Conservation (phyloP, 2,797 vertebrate species). For the Moxostoma hubbsi region DNA sequence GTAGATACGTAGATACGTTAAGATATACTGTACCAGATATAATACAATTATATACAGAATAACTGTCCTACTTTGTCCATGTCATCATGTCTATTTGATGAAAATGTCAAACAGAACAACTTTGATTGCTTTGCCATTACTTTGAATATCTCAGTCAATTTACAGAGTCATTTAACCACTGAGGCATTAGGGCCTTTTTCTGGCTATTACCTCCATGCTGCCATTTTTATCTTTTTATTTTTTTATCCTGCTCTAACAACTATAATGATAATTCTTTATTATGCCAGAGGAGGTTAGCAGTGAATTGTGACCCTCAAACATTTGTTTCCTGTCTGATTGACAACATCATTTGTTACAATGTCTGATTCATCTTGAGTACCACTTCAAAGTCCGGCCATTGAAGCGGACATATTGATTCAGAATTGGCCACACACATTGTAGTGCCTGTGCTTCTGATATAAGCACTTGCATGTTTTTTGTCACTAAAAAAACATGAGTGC, state of each 20-base stretch:
- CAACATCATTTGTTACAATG: slow-evolving; percentile 7
- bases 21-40: too few relatives aligned
- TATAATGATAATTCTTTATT: slow-evolving; percentile 23
- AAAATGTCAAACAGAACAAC: slow-evolving; percentile 7
- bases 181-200: neutral
- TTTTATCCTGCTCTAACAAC: slow-evolving; percentile 7
- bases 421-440: slow-evolving; percentile 15
- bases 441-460: neutral
- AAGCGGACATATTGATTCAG: slow-evolving; percentile 2
- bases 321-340: slow-evolving; percentile 39
- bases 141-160: neutral
- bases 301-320: slow-evolving; percentile 35
- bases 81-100: neutral
- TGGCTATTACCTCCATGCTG: slow-evolving; percentile 9
- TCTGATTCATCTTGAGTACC: slow-evolving; percentile 14
- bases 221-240: slow-evolving; percentile 26
- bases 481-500: neutral
- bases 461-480: neutral
- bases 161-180: neutral
- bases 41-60: neutral
- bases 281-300: slow-evolving; percentile 22
- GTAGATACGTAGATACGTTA: too few relatives aligned
- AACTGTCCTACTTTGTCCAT: neutral
- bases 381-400: slow-evolving; percentile 21
- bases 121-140: neutral